Percentiles rank a stretch among this genome's conserved stretches.
These are phyloP conservation scores for Carettochelys insculpta DNA, from an alignment of 2,113 vertebrate genomes.

Conservation along the genomic window DNA sequence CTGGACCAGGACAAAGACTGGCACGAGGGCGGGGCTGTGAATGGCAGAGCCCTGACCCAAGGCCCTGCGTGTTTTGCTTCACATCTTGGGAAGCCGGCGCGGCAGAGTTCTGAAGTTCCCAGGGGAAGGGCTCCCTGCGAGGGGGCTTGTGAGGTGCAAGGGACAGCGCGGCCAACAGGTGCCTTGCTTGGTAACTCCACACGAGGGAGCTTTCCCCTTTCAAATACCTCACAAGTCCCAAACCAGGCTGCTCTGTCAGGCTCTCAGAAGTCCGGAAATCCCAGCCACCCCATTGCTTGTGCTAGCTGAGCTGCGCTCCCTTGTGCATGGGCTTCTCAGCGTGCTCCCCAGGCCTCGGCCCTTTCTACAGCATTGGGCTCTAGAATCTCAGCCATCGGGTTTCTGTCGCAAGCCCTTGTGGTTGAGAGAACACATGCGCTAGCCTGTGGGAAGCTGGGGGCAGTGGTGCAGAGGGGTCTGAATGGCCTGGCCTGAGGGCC, in stretches of 20 bases:
- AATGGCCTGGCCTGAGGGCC: neutral
- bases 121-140: neutral
- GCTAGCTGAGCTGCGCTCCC: neutral
- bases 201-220: neutral
- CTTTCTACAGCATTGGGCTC: neutral
- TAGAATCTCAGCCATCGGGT: neutral
- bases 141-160: neutral
- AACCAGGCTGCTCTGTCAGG: neutral
- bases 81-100: neutral
- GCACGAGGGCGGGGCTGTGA: too few species aligned
- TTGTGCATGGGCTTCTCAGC: neutral
- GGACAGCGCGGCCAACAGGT: neutral
- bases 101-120: neutral
- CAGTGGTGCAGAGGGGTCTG: neutral
- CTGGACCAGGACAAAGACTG: neutral
- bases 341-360: too few species aligned
- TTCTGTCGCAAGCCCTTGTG: neutral
- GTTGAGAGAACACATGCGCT: neutral
- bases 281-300: neutral
- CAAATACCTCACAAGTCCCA: neutral
- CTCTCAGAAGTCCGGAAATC: neutral
- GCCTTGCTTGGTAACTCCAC: neutral
- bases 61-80: neutral
- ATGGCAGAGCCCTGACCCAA: neutral
- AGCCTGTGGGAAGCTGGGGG: neutral